Percentiles rank a stretch among this genome's conserved stretches.
These are phyloP conservation scores for Myotis vivesi DNA, from an alignment of 2,797 vertebrate genomes.

Conservation along the genomic window DNA sequence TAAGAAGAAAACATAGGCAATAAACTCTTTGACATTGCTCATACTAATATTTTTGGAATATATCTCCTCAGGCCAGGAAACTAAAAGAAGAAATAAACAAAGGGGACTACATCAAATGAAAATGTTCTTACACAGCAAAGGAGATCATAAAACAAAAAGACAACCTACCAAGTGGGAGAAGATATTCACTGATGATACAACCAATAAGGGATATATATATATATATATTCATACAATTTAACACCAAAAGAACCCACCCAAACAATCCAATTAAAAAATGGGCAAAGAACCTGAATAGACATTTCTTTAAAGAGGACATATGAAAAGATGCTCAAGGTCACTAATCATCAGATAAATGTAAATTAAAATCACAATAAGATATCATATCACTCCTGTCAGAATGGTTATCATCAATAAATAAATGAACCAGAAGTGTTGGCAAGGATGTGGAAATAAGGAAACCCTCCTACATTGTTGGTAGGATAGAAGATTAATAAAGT, in stretches of 20 bases:
- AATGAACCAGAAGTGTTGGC: background rate
- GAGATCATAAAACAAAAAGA: background rate
- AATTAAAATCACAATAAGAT: background rate
- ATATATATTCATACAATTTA: background rate
- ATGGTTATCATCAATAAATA: background rate
- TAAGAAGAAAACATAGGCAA: background rate
- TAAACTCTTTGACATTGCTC: background rate
- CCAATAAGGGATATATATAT: background rate
- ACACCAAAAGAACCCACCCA: background rate
- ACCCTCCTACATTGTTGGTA: background rate
- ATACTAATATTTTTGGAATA: background rate
- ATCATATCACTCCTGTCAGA: background rate
- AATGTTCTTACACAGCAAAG: background rate
- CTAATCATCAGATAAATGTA: background rate
- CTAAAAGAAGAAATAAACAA: background rate
- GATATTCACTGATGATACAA: background rate
- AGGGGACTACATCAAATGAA: background rate
- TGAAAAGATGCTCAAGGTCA: background rate
- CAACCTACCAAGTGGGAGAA: background rate
- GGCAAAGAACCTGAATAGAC: background rate
- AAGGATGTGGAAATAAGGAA: background rate
- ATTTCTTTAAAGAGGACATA: background rate
- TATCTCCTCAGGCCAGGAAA: background rate
- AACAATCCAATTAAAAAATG: background rate
- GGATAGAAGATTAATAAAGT: background rate